These are phyloP conservation scores for Margaritifera margaritifera DNA, from an alignment of 2,888 invertebrate species.

Conservation along the genomic window DNA sequence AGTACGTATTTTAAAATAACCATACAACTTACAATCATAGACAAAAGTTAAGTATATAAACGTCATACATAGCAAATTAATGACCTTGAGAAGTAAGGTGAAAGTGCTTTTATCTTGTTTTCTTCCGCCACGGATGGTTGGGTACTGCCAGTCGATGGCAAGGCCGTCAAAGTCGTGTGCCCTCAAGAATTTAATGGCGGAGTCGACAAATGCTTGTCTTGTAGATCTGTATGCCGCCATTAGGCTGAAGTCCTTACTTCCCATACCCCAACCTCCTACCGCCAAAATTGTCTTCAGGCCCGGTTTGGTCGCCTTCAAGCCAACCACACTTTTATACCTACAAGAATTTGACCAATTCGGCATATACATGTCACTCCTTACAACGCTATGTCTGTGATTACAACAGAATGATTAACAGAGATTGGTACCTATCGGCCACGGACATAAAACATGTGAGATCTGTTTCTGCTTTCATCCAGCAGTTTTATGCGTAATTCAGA, in stretches of 20 bases:
- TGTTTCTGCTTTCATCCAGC: no score
- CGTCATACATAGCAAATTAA: no score
- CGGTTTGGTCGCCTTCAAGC: constrained; percentile 31
- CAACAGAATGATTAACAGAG: no score
- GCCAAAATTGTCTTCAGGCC: constrained; percentile 88
- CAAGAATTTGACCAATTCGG: no score
- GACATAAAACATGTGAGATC: no score
- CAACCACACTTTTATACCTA: constrained; percentile 30
- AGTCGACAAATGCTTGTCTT: constrained; percentile 20
- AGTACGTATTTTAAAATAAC: no score
- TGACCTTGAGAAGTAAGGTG: constrained; percentile 30
- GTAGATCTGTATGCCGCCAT: constrained; percentile 18
- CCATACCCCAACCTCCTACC: constrained; percentile 95
- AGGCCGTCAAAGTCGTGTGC: constrained; percentile 33
- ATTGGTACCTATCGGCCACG: no score
- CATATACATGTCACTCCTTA: no score
- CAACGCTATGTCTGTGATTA: no score
- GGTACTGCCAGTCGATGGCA: constrained; percentile 39
- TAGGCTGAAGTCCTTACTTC: constrained; percentile 76
- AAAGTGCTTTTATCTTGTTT: constrained; percentile 23
- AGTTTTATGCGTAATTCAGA: no score
- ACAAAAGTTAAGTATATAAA: no score
- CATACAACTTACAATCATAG: no score
- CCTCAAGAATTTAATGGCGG: constrained; percentile 25
- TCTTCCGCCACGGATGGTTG: constrained; percentile 28